Conservation (phyloP, 2,797 vertebrate species). For the Peromyscus eremicus region DNA sequence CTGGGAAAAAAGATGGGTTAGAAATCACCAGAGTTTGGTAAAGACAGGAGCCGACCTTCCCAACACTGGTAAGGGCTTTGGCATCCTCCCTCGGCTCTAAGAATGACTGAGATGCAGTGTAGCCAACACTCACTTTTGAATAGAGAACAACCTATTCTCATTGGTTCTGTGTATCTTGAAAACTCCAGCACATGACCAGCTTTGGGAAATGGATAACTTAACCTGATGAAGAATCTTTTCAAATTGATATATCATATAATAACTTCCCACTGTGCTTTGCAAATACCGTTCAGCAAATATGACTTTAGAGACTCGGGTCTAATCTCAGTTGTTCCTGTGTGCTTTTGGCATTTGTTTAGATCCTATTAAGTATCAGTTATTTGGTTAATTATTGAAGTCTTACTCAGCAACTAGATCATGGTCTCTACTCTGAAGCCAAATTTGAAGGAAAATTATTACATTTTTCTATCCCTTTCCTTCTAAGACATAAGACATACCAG, state of each 20-base stretch:
- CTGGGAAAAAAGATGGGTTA: accelerated
- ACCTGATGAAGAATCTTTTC: neutral
- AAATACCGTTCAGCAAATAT: neutral
- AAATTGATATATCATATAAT: neutral
- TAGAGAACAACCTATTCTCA: neutral
- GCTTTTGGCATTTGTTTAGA: neutral
- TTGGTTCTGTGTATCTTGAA: neutral
- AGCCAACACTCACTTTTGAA: neutral
- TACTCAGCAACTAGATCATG: neutral
- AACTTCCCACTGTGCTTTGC: neutral
- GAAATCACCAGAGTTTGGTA: constrained; percentile 55
- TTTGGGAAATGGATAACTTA: neutral
- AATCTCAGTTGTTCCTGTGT: neutral
- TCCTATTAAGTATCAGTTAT: neutral
- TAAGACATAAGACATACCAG: neutral
- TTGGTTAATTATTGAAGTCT: neutral
- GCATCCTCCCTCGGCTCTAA: constrained; percentile 68
- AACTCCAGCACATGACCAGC: neutral
- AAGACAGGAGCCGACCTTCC: accelerated
- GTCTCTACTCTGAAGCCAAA: neutral
- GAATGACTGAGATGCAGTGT: constrained; percentile 78
- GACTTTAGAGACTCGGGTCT: neutral
- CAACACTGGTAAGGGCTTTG: constrained; percentile 12
- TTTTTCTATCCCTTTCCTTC: neutral
- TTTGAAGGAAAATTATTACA: neutral